Conservation (phyloP, 1,140 invertebrate genomes). For the Cydia pomonella region DNA sequence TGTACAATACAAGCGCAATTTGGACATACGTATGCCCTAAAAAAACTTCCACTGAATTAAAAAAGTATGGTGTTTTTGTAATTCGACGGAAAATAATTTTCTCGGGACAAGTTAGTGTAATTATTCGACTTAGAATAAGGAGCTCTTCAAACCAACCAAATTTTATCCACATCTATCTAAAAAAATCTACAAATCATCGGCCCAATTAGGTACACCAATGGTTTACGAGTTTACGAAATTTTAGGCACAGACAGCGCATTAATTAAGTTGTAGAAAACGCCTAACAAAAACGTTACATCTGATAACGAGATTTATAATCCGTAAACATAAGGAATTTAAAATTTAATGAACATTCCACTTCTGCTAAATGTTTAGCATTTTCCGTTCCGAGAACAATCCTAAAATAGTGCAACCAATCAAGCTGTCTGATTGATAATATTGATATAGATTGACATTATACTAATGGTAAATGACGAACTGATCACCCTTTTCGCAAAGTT, state of each 20-base stretch:
- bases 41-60: too few relatives aligned
- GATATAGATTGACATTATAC: conserved; percentile 73
- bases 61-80: too few relatives aligned
- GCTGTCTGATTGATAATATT: conserved; percentile 43
- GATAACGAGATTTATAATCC: conserved; percentile 11
- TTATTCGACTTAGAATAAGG: too few relatives aligned
- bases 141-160: too few relatives aligned
- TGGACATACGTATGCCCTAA: too few relatives aligned
- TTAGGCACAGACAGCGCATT: neutral
- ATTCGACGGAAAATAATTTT: too few relatives aligned
- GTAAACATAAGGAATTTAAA: conserved; percentile 2
- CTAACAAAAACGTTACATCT: conserved; percentile 3
- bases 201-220: too few relatives aligned
- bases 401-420: conserved; percentile 24
- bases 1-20: too few relatives aligned
- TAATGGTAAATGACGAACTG: conserved; percentile 78
- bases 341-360: neutral
- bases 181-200: too few relatives aligned
- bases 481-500: conserved; percentile 60
- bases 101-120: too few relatives aligned
- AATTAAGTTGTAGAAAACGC: neutral
- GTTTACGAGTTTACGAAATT: too few relatives aligned
- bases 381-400: conserved; percentile 6
- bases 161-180: too few relatives aligned
- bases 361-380: neutral